phyloP scores from a whole-genome alignment of 2,888 invertebrate species.

The Frankliniella intonsa region DNA sequence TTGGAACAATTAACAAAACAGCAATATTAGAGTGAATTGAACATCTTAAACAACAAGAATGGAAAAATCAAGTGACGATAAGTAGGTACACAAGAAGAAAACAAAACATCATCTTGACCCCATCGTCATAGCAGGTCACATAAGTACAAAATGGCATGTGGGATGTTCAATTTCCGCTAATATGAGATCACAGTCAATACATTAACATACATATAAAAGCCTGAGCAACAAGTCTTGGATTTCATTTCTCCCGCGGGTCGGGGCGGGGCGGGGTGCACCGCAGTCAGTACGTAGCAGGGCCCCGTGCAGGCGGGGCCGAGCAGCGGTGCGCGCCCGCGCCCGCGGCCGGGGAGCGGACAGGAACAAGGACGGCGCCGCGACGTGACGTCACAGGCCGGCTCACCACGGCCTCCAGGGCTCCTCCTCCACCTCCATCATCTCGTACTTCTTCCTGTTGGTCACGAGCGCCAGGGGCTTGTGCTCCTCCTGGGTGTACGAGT shows the following conservation, averaged over 20 bases:
- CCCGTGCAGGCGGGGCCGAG: neutral
- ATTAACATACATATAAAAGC: neutral
- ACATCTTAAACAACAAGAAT: neutral
- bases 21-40: constrained; percentile 23
- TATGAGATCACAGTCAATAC: constrained; percentile 24
- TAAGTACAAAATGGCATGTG: constrained; percentile 23
- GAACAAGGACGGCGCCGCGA: neutral
- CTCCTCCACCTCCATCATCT: neutral
- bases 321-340: neutral
- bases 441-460: constrained; percentile 13
- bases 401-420: constrained; percentile 3
- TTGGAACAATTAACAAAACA: constrained; percentile 8
- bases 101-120: neutral
- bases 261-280: neutral
- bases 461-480: constrained; percentile 20
- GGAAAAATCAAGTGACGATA: neutral
- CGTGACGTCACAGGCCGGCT: neutral
- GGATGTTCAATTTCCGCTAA: constrained; percentile 23
- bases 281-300: constrained; percentile 1
- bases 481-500: neutral
- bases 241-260: neutral
- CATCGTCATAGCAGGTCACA: neutral
- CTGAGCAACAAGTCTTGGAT: constrained; percentile 24
- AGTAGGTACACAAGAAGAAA: constrained; percentile 8
- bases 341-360: neutral